phyloP scores from a whole-genome alignment of 2,113 vertebrate species.

The Romanogobio albipinnatus region DNA sequence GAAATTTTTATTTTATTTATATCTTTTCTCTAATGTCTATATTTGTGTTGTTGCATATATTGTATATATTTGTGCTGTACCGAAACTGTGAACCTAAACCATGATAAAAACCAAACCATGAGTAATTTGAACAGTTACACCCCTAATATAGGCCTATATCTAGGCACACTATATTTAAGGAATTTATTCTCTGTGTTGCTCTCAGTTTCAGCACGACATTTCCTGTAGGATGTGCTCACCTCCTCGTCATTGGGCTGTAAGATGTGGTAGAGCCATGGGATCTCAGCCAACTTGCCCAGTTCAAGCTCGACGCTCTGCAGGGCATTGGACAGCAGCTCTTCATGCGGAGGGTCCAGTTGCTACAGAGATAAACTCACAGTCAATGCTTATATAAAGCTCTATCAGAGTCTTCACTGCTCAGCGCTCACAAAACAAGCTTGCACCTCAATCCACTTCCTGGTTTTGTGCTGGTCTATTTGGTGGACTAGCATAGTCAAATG shows the following conservation, averaged over 20 bases:
- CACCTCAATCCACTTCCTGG: not conserved
- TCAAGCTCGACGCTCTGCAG: constrained; percentile 89
- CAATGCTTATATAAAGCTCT: not conserved
- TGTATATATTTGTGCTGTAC: too few species aligned
- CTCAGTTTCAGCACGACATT: not conserved
- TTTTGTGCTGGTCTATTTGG: not conserved
- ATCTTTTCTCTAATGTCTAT: too few species aligned
- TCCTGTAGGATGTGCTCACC: constrained; percentile 72
- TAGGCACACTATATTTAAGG: not conserved
- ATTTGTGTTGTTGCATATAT: too few species aligned
- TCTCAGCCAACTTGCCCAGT: constrained; percentile 88
- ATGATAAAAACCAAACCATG: too few species aligned
- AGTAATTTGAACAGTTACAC: too few species aligned
- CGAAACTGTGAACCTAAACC: too few species aligned
- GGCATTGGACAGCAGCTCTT: constrained; percentile 87
- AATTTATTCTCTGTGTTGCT: not conserved
- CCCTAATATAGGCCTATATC: too few species aligned
- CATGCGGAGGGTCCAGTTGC: constrained; percentile 93
- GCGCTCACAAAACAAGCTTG: not conserved
- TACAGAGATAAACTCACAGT: constrained; percentile 56
- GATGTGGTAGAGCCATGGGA: constrained; percentile 94
- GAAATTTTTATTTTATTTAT: too few species aligned
- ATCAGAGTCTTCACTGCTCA: not conserved
- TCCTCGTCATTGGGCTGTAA: constrained; percentile 93
- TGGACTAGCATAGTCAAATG: not conserved